Base-by-base conservation (phyloP, 1,140 invertebrate genomes). In the Drosophila santomea region DNA sequence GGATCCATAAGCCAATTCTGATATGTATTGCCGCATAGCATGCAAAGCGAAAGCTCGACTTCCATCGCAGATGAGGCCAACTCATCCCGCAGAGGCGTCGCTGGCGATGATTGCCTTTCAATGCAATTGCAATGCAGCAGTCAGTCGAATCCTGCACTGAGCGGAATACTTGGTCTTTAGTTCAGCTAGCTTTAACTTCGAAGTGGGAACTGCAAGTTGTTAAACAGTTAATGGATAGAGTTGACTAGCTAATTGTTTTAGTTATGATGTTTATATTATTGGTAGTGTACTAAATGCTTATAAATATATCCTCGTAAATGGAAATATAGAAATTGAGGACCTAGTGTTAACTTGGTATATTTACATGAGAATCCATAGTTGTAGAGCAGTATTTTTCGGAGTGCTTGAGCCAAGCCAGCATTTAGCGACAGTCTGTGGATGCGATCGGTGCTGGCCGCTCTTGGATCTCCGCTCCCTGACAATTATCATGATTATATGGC, bases 401-500 rank as follows among this genome's bases (percentile, higher is more conserved):
- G 61, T 66, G 61, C 11, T 32, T 14, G 2, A 15, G 39, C 32
- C 25, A 58, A 59, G 50, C 32, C 73, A 76, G 25, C 74, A 69
- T 77, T 77, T 77, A 77, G 74, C 74, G 74, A 77, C 74, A 76
- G 73, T 76, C 73, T 45, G 28, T 32, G 17, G 60, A 63, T 63
- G 58, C 50, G 47, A 71, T 74, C 57, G 43, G 50, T 36, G 43
- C 59, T 41, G 20, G 7, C 48, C 41, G 39, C 39, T 41, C 17
- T 54, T 23, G 35, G 20, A 23, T 56, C 69, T 39, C 45, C 43
- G 36, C 69, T 58, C 50, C 36, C 62, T 58, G 59, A 74, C 79
- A 86, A 86, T 86, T 86, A 86, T 83, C 66, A 69, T 89, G 80
- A 86, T 88, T 86, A 89, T 83, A 88, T 89, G 67, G 75, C 75